Evolutionary conservation across 2,888 invertebrate genomes (phyloP), one percentile per base, ranked within the genome.

Genomic region (Saturnia japonica): DNA sequence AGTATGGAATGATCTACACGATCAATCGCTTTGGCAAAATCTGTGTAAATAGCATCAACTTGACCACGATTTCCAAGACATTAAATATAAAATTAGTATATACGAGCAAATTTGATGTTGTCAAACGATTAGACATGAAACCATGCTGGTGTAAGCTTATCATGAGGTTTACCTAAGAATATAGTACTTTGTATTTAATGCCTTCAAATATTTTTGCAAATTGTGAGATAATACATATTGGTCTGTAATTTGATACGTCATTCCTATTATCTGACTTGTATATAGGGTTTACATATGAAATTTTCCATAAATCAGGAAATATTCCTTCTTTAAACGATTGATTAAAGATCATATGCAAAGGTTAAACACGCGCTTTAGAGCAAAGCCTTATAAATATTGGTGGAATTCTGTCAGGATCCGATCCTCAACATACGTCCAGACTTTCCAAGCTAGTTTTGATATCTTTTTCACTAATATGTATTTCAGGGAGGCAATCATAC

Each of bases 121-220:
- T 68, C 7, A 51, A 68, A 11, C 67, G 19, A 6, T 47, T 68
- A 3, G 16, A 16, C 34, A 68, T 68, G 22, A 68, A 68, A 19
- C 40, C 51, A 28, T 54, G 34, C n/a, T 68, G 68, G 8, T n/a
- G 9, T 34, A 28, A 16, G 16, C 9, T 43, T 22, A 68, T 25
- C 6, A 25, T 6, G 12, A 11, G n/a, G 2, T 19, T 12, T 19
- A 47, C 28, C 1, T 28, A 9, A 25, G 25, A 57, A 25, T 25
- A 25, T 9, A 57, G 12, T 9, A 4, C 11, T 25, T 11, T 57
- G 57, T 25, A 57, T 57, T 19, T 1, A 51, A 51, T 51, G 8
- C 51, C 25, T 4, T 57, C 12, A 22, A 57, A 57, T 16, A 57
- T 1, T 25, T 57, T 3, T n/a, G n/a, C n/a, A n/a, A n/a, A n/a